A percentile compares a stretch with the other conserved stretches of the same genome.
These are phyloP conservation scores for Pogonophryne albipinna DNA, from an alignment of 2,797 vertebrate species.

Conservation along the genomic window DNA sequence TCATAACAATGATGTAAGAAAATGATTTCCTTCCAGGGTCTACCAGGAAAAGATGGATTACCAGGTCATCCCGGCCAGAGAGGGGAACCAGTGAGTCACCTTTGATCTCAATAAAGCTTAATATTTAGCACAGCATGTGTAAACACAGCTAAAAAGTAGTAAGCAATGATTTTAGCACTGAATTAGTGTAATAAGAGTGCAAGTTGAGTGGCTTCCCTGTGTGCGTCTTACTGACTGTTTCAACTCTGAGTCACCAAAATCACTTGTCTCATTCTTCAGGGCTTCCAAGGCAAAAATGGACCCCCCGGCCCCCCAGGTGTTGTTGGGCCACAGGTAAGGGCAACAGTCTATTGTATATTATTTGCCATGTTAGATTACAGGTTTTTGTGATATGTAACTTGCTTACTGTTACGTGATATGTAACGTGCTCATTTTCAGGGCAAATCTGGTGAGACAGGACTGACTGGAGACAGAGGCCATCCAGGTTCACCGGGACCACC, in stretches of 20 bases:
- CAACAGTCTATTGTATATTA: not conserved
- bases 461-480: constrained; percentile 92
- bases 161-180: constrained; percentile 12
- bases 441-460: constrained; percentile 92
- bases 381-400: not conserved
- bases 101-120: constrained; percentile 22
- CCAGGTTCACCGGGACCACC: constrained; percentile 93
- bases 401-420: not conserved
- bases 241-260: constrained; percentile 23
- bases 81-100: constrained; percentile 90
- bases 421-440: constrained; percentile 82
- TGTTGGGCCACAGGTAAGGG: constrained; percentile 92
- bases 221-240: not conserved
- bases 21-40: constrained; percentile 84
- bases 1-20: constrained; percentile 35
- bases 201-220: constrained; percentile 2
- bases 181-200: constrained; percentile 30
- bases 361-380: not conserved
- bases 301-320: constrained; percentile 91
- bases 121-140: constrained; percentile 8
- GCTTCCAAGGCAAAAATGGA: constrained; percentile 95
- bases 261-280: constrained; percentile 78
- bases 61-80: constrained; percentile 94
- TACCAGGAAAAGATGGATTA: constrained; percentile 91
- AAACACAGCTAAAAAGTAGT: constrained; percentile 15